Conservation (phyloP, 2,888 invertebrate genomes). For the Aproaerema taeniolella region DNA sequence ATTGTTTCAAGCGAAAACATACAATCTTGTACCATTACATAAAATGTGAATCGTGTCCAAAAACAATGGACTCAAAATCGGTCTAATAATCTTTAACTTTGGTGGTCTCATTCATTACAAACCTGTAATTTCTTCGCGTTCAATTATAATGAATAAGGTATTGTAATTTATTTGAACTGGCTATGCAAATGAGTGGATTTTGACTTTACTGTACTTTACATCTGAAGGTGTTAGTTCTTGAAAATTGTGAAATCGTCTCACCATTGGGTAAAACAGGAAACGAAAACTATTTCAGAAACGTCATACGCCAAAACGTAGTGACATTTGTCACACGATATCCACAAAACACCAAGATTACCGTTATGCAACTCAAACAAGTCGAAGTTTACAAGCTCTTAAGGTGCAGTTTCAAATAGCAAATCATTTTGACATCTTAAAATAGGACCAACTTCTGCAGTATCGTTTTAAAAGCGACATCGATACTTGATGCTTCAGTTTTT, state of each 20-base stretch:
- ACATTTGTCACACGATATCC: conserved; percentile 27
- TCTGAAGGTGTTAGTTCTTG: too few species aligned
- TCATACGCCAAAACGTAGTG: conserved; percentile 22
- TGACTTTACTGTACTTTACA: too few species aligned
- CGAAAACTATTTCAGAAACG: conserved; percentile 24
- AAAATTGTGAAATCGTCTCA: too few species aligned
- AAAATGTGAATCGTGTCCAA: conserved; percentile 1
- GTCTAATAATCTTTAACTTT: conserved; percentile 12
- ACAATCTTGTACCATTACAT: conserved; percentile 11
- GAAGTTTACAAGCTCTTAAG: conserved; percentile 12
- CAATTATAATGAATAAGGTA: too few species aligned
- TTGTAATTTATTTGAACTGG: too few species aligned
- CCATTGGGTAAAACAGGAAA: too few species aligned
- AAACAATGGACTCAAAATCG: conserved; percentile 12
- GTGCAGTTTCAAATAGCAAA: conserved; percentile 11
- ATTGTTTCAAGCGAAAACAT: conserved; percentile 2
- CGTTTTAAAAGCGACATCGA: conserved; percentile 28
- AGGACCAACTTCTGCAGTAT: conserved; percentile 19
- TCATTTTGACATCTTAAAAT: conserved; percentile 18
- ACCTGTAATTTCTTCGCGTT: not conserved
- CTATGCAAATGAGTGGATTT: too few species aligned
- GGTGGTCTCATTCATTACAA: conserved; percentile 14
- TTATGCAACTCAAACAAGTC: conserved; percentile 4
- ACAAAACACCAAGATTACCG: conserved; percentile 10
- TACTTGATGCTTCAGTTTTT: conserved; percentile 27